phyloP scores from a whole-genome alignment of 2,888 invertebrate genomes.

The Deilephila porcellus region DNA sequence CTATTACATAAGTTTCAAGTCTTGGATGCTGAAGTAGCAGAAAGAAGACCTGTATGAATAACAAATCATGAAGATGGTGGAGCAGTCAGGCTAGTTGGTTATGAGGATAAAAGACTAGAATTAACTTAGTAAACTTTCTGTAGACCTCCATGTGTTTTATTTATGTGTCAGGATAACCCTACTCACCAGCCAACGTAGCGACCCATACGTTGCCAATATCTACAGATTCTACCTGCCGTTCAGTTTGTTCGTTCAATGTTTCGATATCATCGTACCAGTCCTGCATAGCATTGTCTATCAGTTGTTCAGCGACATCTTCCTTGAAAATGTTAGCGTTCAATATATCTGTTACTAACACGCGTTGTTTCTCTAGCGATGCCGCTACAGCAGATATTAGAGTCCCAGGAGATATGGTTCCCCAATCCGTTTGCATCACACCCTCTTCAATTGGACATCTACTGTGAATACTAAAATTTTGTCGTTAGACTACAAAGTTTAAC shows the following conservation, averaged over 20 bases:
- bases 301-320: conserved; percentile 68
- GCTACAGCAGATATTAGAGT: conserved; percentile 85
- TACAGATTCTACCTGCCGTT: conserved; percentile 49
- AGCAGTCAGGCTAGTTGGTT: too few species aligned
- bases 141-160: too few species aligned
- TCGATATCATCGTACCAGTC: conserved; percentile 73
- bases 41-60: too few species aligned
- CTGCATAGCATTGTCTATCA: conserved; percentile 66
- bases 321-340: conserved; percentile 71
- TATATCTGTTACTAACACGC: conserved; percentile 79
- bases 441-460: conserved; percentile 87
- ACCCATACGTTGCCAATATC: conserved; percentile 86
- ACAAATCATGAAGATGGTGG: too few species aligned
- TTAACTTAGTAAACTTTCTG: too few species aligned
- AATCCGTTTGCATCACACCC: conserved; percentile 86
- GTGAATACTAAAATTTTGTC: conserved; percentile 53
- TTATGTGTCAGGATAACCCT: too few species aligned
- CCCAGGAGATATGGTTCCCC: conserved; percentile 86
- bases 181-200: conserved; percentile 85
- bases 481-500: too few species aligned
- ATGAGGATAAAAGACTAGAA: too few species aligned
- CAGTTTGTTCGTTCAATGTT: conserved; percentile 50
- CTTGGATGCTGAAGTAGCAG: too few species aligned
- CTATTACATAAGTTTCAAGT: too few species aligned
- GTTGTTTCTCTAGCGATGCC: conserved; percentile 85